Conservation (phyloP, 2,113 vertebrate genomes). For the Podarcis raffonei region DNA sequence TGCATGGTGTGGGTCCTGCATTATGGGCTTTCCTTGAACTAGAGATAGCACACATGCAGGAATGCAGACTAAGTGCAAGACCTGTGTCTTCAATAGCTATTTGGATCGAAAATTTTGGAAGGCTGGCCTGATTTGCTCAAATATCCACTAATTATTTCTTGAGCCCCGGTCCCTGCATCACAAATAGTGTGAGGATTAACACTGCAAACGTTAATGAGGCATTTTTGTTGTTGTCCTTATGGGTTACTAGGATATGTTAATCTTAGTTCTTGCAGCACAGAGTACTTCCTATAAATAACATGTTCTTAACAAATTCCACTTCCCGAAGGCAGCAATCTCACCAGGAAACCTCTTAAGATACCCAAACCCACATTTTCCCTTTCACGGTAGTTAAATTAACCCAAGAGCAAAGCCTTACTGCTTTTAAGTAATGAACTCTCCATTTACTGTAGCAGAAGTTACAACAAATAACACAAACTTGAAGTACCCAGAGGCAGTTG, state of each 20-base stretch:
- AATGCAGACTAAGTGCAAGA: neutral
- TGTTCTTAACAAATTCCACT: neutral
- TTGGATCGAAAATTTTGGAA: neutral
- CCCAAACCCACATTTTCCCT: neutral
- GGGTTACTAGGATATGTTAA: neutral
- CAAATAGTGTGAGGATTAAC: neutral
- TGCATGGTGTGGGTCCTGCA: neutral
- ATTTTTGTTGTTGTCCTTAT: neutral
- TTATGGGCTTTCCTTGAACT: neutral
- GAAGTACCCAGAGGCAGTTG: neutral
- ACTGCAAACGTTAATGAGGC: neutral
- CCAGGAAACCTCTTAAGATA: neutral
- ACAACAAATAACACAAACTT: neutral
- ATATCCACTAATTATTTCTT: neutral
- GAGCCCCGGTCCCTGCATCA: neutral
- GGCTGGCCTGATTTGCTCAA: neutral
- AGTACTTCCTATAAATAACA: neutral
- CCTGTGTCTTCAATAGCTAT: neutral
- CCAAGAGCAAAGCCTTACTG: neutral
- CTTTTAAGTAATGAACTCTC: neutral
- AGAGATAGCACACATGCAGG: neutral
- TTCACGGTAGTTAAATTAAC: neutral
- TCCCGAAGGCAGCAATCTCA: neutral
- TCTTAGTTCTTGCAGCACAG: neutral
- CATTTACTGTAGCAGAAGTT: neutral